Evolutionary conservation across 2,113 vertebrate species (phyloP), one percentile per base, ranked within the genome.

Genomic region (Ranitomeya imitator): DNA sequence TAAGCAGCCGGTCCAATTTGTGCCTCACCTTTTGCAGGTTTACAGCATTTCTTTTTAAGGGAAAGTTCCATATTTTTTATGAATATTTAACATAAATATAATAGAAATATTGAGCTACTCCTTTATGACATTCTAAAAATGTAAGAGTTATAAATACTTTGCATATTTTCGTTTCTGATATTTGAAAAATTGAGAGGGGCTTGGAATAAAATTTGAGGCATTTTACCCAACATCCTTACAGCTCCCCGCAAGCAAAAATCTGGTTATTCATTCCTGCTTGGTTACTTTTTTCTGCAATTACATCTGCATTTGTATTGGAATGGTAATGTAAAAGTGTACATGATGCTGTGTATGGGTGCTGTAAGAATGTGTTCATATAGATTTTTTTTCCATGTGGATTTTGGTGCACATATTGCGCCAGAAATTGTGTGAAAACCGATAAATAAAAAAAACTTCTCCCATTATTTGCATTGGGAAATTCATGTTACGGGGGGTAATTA

Each of bases 31-130:
- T 79, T 79, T 19, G 37, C 45, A 57, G 14, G 23, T 60, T n/a
- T 81, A 57, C 23, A 80, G n/a, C 21, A 78, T 19, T 59, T 52
- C 23, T 13, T 23, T 45, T 18, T 19, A 19, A 55, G 7, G 19
- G 52, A 73, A 45, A 85, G 55, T 52, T 86, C 51, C 52, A 85
- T 45, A 21, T 51, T 26, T 76, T 7, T 31, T 76, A 76, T 60
- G 13, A n/a, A 13, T 57, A 37, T 85, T 21, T 8, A 7, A 45
- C 18, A 63, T 19, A 63, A 21, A 71, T 14, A 71, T 26, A 16
- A 73, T 4, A 6, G 37, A 37, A 37, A 15, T 18, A 31, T 16
- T 37, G 6, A 73, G 14, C 13, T 11, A n/a, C 12, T 6, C 15
- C 26, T 51, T 45, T 45, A 51, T 15, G 19, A 6, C 73, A 37